Percentiles rank a stretch among this genome's conserved stretches.
phyloP scores from a whole-genome alignment of 2,888 invertebrate genomes.

The Acleris cristana region DNA sequence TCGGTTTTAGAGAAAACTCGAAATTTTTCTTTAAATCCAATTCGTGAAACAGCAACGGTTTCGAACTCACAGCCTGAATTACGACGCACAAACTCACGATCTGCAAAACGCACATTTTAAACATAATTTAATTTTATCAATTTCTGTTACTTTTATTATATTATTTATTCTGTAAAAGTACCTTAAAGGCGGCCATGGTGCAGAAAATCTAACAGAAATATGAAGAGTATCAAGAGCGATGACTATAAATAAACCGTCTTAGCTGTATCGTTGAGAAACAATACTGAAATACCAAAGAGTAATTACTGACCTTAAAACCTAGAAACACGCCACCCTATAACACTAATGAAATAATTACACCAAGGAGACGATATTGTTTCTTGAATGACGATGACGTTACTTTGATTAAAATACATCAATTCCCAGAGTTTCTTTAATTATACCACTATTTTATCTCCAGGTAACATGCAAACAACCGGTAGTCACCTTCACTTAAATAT shows the following conservation, averaged over 20 bases:
- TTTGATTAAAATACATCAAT: not conserved
- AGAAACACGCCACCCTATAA: constrained; percentile 20
- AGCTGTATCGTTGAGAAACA: not conserved
- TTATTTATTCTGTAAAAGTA: not conserved
- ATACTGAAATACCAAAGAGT: not conserved
- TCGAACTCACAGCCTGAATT: constrained; percentile 43
- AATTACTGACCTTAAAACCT: constrained; percentile 8
- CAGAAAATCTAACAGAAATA: constrained; percentile 14
- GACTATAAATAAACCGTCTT: constrained; percentile 34
- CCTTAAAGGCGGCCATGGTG: constrained; percentile 33
- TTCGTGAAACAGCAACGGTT: constrained; percentile 49
- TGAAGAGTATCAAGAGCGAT: constrained; percentile 5
- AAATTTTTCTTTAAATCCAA: constrained; percentile 56
- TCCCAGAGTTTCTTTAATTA: not conserved
- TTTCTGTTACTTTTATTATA: no score
- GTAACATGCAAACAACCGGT: not conserved
- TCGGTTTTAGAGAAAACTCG: constrained; percentile 55
- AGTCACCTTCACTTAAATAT: no score
- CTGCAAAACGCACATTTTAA: constrained; percentile 43
- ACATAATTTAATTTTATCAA: not conserved
- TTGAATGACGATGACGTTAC: not conserved
- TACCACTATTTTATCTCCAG: not conserved
- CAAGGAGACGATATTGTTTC: constrained; percentile 24
- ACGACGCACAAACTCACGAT: constrained; percentile 42
- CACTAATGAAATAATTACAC: constrained; percentile 12